These are phyloP conservation scores for Benitochromis conjunctus DNA, from an alignment of 2,113 vertebrate genomes.

Conservation along the genomic window DNA sequence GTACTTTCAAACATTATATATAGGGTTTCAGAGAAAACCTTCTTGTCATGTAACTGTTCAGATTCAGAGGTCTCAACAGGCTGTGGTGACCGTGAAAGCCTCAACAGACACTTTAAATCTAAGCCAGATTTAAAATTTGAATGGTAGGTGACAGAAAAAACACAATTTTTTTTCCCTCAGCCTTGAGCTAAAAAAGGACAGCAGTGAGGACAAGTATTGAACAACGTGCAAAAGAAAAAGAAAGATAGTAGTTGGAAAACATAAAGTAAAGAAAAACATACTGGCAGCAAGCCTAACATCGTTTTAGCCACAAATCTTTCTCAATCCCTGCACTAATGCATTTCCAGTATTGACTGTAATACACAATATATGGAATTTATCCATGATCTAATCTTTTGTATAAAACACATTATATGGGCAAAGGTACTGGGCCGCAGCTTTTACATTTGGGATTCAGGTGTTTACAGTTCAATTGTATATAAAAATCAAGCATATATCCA, in stretches of 20 bases:
- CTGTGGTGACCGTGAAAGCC: not conserved
- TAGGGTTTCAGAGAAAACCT: not conserved
- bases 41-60: not conserved
- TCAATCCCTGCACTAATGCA: not conserved
- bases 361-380: not conserved
- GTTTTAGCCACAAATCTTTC: not conserved
- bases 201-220: not conserved
- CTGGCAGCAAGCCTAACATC: not conserved
- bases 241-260: not conserved
- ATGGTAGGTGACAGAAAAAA: not conserved
- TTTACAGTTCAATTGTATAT: not conserved
- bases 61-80: not conserved
- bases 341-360: not conserved
- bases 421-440: not conserved
- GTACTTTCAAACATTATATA: not conserved
- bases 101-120: not conserved
- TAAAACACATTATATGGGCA: not conserved
- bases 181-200: not conserved
- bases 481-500: not conserved
- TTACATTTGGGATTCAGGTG: not conserved
- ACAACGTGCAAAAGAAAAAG: not conserved
- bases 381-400: not conserved
- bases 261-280: not conserved
- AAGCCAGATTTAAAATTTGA: not conserved
- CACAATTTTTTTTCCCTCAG: fast-evolving